phyloP scores from a whole-genome alignment of 2,888 invertebrate genomes.

The Adelognathus sp. region DNA sequence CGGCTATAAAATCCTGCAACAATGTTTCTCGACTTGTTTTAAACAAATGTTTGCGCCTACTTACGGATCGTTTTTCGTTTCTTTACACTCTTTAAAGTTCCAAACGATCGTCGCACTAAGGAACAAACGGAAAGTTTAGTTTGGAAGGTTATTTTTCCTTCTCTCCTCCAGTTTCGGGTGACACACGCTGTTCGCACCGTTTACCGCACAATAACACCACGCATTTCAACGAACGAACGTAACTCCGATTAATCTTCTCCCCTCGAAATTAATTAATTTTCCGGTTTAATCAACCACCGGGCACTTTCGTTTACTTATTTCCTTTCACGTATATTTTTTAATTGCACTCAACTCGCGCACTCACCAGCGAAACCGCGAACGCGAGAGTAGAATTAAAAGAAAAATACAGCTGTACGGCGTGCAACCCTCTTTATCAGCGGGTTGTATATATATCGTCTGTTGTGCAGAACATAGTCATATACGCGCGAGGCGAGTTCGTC shows the following conservation, averaged over 20 bases:
- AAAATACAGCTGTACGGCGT: neutral
- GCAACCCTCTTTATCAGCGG: neutral
- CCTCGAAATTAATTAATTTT: constrained; percentile 32
- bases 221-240: constrained; percentile 31
- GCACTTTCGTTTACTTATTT: constrained; percentile 25
- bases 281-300: constrained; percentile 39
- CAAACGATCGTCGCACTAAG: constrained; percentile 1
- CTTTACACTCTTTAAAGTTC: constrained; percentile 8
- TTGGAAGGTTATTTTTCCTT: neutral
- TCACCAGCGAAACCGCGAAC: neutral
- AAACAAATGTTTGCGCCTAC: constrained; percentile 18
- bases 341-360: constrained; percentile 8
- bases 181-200: constrained; percentile 46
- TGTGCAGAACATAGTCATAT: neutral
- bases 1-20: constrained; percentile 50
- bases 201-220: constrained; percentile 11
- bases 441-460: neutral
- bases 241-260: neutral
- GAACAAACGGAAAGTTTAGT: neutral
- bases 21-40: constrained; percentile 36
- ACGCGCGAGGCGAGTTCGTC: constrained; percentile 21
- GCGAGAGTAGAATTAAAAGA: neutral
- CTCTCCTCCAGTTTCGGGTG: neutral
- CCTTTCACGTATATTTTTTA: neutral
- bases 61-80: constrained; percentile 32